Evolutionary conservation across 2,797 vertebrate genomes (phyloP).

Genomic region (Sorex maritimensis): DNA sequence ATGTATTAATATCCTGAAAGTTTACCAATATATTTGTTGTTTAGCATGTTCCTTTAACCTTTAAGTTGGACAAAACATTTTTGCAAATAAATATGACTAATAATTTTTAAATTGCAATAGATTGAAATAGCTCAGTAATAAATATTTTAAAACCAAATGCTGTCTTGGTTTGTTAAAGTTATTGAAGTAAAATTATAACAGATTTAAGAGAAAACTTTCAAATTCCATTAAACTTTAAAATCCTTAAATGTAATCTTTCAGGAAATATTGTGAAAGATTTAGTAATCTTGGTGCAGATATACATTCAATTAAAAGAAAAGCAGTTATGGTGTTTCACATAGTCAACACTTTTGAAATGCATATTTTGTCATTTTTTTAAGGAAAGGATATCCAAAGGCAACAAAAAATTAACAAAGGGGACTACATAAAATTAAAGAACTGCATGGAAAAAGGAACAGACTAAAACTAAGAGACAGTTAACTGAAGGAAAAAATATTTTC

Average conservation of each 20-base stretch:
- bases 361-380: conserved; percentile 51
- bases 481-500: too few species aligned
- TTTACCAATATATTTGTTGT: conserved; percentile 6
- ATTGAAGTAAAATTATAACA: conserved; percentile 52
- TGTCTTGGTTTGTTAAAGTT: conserved; percentile 52
- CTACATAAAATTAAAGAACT: too few species aligned
- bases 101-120: not conserved
- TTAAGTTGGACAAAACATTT: conserved; percentile 2
- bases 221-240: conserved; percentile 69
- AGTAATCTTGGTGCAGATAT: conserved; percentile 43
- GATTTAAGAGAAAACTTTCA: conserved; percentile 65
- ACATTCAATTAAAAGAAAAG: conserved; percentile 66
- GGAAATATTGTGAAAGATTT: conserved; percentile 72
- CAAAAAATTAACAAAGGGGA: too few species aligned
- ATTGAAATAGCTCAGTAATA: conserved; percentile 49
- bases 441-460: too few species aligned
- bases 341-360: not conserved
- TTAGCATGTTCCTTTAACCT: conserved; percentile 25
- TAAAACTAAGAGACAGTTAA: too few species aligned
- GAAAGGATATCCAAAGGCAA: not conserved
- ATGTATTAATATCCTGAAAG: not conserved
- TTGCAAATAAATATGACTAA: conserved; percentile 33
- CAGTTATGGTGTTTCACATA: conserved; percentile 58
- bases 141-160: conserved; percentile 47
- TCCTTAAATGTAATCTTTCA: conserved; percentile 53